Evolutionary conservation across 2,888 invertebrate genomes (phyloP), one percentile per base, ranked within the genome.

Genomic region (Poecilobothrus nobilitatus): DNA sequence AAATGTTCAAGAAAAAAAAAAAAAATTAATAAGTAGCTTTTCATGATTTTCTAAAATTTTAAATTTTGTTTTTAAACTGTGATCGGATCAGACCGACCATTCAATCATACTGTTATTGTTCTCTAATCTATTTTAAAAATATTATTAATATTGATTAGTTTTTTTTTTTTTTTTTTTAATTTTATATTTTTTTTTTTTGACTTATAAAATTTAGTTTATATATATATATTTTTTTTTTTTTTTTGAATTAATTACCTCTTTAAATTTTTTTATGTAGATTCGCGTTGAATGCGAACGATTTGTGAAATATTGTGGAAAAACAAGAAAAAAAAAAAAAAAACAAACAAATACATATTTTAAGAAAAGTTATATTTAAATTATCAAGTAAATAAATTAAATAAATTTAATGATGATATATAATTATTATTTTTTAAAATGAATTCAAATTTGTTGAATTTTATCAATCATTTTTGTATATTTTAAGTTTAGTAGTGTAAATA

Each of bases 401-500:
- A 41, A 41, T 41, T 41, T 41, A 41, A 41, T 41, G 15, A 41
- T 12, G 7, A n/a, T n/a, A n/a, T n/a, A n/a, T n/a, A n/a, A n/a
- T n/a, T 15, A 41, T 41, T 41, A 41, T 41, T 41, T 41, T 41
- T 41, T n/a, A 15, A 53, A 53, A 12, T 15, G 18, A 12, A 53
- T 53, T 53, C 53, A 53, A 53, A 53, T 53, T 53, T 53, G n/a
- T 53, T 53, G 53, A 53, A 53, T 53, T 53, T 53, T 18, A 53
- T 53, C 37, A 53, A 53, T 53, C 15, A 12, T 53, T 53, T 44
- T 53, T 53, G 53, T 53, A 53, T 18, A 18, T 53, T 27, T 53
- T 53, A 53, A 53, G 53, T 53, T 41, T 53, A 53, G 53, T 53
- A 53, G 53, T 53, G 53, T 53, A 53, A 53, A 53, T 53, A 53